Evolutionary conservation across 1,140 invertebrate genomes (phyloP), one percentile per base, ranked within the genome.

Genomic region (Bombus ignitus): DNA sequence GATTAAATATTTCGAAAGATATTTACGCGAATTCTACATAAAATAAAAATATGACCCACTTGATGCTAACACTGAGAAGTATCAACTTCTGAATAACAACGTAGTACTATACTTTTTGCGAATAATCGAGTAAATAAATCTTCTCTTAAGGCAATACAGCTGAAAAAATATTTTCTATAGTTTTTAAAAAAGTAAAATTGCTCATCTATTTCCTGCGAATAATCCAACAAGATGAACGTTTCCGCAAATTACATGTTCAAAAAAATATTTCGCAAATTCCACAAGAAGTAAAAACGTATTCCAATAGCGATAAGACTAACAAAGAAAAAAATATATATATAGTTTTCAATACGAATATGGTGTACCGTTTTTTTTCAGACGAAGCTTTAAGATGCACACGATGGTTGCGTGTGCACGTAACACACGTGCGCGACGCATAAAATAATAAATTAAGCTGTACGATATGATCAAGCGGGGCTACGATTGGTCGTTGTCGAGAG

Each of bases 381-480:
- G 42, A 12, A 39, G 42, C 32, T 47, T 80, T 10, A 76, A 53
- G 28, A 47, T 42, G 10, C 39, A n/a, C 13, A 15, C 37, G 10
- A 15, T n/a, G n/a, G 39, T 85, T 35, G 75, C 76, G 76, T 80
- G 83, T 47, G n/a, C 66, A 47, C 32, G 53, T 59, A 39, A 77
- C 83, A 73, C 83, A 62, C 83, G 71, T 65, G 71, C 65, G 77
- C 72, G 13, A 76, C 85, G 78, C 83, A 86, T 88, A 87, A 92
- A 86, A 90, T 92, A 91, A 92, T 92, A 91, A 91, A 92, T 91
- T 89, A 91, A 92, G 83, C 87, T 65, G 71, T 47, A 80, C 89
- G 92, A 92, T 92, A 92, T 73, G 88, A 92, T 92, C 90, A 37
- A 74, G 59, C 75, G 76, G 72, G 42, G 75, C 42, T 53, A 85